A percentile compares a stretch with the other conserved stretches of the same genome.
These are phyloP conservation scores for Athalia circularis DNA, from an alignment of 2,888 invertebrate genomes.

Conservation along the genomic window DNA sequence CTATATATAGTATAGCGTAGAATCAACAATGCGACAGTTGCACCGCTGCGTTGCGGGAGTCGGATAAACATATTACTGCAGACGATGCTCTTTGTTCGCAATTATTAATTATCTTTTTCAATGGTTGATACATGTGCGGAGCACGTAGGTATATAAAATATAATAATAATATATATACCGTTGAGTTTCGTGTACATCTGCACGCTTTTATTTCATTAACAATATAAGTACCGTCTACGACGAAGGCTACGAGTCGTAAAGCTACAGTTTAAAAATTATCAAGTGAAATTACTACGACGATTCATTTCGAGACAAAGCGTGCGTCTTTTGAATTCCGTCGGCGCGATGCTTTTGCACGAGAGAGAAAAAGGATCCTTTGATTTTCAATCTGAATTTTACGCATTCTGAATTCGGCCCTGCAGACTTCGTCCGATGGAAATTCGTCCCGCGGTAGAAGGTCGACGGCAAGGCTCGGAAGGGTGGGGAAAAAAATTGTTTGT, in stretches of 20 bases:
- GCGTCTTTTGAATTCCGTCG: neutral
- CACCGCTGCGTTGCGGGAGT: neutral
- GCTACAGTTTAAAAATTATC: neutral
- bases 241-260: conserved; percentile 24
- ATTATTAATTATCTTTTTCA: conserved; percentile 12
- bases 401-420: too few species aligned
- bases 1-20: neutral
- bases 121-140: neutral
- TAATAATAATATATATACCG: neutral
- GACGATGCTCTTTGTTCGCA: neutral
- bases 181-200: too few species aligned
- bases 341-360: neutral
- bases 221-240: conserved; percentile 29
- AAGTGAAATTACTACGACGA: neutral
- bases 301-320: neutral
- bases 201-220: conserved; percentile 32
- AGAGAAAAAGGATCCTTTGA: neutral
- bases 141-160: neutral
- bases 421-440: too few species aligned
- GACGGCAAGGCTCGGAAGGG: too few species aligned
- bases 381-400: too few species aligned
- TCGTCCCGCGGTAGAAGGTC: too few species aligned
- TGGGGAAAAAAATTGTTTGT: too few species aligned
- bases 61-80: conserved; percentile 5
- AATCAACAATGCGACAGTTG: neutral